Base-by-base conservation (phyloP, 2,888 invertebrate genomes). In the Epiblema foenella region DNA sequence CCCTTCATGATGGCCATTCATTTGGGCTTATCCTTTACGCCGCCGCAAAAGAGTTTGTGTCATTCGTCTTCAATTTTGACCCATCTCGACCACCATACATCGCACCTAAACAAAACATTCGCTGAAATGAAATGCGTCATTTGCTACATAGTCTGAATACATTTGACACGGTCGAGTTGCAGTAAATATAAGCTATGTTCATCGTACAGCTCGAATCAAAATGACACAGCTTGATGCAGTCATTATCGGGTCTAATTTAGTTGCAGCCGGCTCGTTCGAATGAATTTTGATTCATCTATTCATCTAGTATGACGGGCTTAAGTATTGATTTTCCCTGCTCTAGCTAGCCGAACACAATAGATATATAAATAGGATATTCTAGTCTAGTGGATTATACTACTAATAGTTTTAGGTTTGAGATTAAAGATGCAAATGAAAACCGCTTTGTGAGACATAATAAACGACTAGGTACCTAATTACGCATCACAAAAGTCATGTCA, bases 1-100 rank as follows among this genome's bases (percentile, higher is more conserved):
- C 89, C 91, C 88, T 90, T 88, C 93, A 92, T 93, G 90, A 89
- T 91, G 91, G 91, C 92, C 92, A 93, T 92, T 93, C 93, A 90
- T 92, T 93, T 93, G 89, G 91, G 88, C 87, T 89, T 91, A 89
- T 88, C 90, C 91, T 93, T 90, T 90, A 93, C 93, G 93, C 93
- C 93, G 93, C 89, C 93, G 93, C 93, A 93, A 91, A 86, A 90
- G 91, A 90, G 90, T 88, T 91, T 87, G 87, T 89, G 92, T 89
- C 91, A 89, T 89, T 90, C 87, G 91, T 89, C 87, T 91, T 89
- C 84, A 81, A 86, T 85, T 84, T 85, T 88, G 86, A 86, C 86
- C 85, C 82, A 86, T 83, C 84, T 85, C 85, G 82, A 80, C 79
- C 83, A 84, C 85, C 82, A 84, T 85, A 85, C 86, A 88, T 84